Evolutionary conservation across 2,113 vertebrate genomes (phyloP).

Genomic region (Brienomyrus longianalis): DNA sequence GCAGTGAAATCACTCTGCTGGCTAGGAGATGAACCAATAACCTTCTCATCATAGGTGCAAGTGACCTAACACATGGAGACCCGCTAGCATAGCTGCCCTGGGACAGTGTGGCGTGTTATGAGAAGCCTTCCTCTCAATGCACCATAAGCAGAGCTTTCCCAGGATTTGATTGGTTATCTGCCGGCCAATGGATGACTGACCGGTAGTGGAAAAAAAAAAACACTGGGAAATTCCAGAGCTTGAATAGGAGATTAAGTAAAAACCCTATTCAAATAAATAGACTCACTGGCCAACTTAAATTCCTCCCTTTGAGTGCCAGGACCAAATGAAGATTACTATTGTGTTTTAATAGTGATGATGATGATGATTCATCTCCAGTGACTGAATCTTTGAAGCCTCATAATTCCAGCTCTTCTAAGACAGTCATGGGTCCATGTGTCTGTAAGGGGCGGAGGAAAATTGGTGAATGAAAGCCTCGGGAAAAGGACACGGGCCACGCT

Average conservation of each 20-base stretch:
- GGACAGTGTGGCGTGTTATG: background rate
- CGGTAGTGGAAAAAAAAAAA: background rate
- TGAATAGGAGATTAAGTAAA: conserved; percentile 12
- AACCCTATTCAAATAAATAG: background rate
- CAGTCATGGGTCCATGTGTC: background rate
- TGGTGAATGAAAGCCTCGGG: background rate
- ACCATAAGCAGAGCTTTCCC: background rate
- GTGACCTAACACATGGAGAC: background rate
- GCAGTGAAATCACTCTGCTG: background rate
- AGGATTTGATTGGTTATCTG: background rate
- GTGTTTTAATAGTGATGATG: background rate
- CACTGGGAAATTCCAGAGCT: background rate
- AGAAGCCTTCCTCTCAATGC: background rate
- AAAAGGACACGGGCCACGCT: background rate
- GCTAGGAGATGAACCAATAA: background rate
- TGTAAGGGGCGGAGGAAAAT: background rate
- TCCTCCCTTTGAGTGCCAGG: background rate
- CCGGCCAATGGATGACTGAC: background rate
- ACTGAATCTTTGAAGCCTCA: background rate
- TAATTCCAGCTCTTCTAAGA: background rate
- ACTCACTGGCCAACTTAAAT: background rate
- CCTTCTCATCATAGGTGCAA: background rate
- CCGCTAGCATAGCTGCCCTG: background rate
- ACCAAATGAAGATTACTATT: background rate
- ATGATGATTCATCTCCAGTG: background rate